Evolutionary conservation across 2,113 vertebrate genomes (phyloP).

Genomic region (Cephalopterus ornatus): DNA sequence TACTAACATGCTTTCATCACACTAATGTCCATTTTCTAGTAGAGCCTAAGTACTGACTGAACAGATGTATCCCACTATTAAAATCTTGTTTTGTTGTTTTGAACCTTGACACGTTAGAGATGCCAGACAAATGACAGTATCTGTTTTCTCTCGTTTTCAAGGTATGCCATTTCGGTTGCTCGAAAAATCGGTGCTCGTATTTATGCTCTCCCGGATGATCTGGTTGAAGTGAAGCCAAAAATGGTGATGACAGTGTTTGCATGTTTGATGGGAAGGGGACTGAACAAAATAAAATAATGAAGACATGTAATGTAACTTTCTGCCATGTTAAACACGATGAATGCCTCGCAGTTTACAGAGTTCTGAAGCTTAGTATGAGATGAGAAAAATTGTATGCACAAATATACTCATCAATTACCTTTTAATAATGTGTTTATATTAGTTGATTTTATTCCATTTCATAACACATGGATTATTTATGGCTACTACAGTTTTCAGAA

Average conservation of each 20-base stretch:
- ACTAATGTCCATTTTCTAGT: background rate
- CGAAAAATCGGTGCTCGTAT: conserved; percentile 95
- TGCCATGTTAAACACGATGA: conserved; percentile 65
- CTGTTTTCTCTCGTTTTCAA: conserved; percentile 63
- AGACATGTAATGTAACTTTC: conserved; percentile 1
- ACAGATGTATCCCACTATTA: background rate
- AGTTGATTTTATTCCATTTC: conserved; percentile 42
- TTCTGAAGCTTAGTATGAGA: conserved; percentile 60
- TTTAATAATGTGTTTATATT: conserved; percentile 53
- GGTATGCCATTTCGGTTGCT: conserved; percentile 94
- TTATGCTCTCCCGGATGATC: conserved; percentile 89
- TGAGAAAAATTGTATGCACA: conserved; percentile 53
- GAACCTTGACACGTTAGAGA: background rate
- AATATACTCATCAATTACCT: conserved; percentile 44
- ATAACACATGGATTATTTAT: conserved; percentile 45
- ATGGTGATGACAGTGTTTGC: conserved; percentile 99
- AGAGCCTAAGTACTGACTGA: background rate
- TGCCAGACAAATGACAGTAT: background rate
- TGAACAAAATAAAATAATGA: conserved; percentile 83
- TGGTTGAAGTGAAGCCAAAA: conserved; percentile 96
- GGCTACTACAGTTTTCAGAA: background rate
- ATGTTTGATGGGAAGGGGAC: conserved; percentile 90
- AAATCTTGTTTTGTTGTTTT: background rate
- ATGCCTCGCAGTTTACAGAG: conserved; percentile 76
- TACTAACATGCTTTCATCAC: background rate